Evolutionary conservation across 1,140 invertebrate genomes (phyloP), one percentile per base, ranked within the genome.

Genomic region (Zaprionus nigranus): DNA sequence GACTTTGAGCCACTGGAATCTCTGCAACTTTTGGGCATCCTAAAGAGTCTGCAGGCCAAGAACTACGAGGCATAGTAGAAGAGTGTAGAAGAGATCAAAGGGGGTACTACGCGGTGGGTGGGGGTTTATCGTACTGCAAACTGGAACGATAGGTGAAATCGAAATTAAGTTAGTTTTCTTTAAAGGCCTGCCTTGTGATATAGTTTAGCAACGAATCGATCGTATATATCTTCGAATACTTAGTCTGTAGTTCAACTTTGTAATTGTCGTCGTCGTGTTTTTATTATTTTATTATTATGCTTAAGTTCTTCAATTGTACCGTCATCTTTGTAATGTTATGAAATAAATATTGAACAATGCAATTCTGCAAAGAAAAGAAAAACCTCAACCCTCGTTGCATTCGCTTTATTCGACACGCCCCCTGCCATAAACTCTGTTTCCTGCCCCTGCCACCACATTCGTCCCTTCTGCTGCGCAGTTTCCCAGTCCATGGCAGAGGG

Each of bases 1-100:
- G 90, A 92, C 54, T 92, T 92, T 20, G 90, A 92, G 66, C 91
- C 90, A 0, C 63, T 92, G 17, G 90, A 92, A 46, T 92, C 90
- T 3, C 67, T 92, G 60, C 90, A 92, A 49, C 59, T 92, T 62
- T 54, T 92, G 64, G 90, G 90, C 65, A 92, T 92, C 46, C 75
- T 92, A 1, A 87, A 87, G 57, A 84, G 79, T 59, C 74, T 92
- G 53, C 90, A 92, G 62, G 81, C 87, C 40, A 87, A 82, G 57
- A 78, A 63, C 64, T 87, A 77, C 46, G 86, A 92, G 65, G 75
- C 81, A n/a, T 91, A 79, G 20, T 15, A 9, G 34, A 0, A 40
- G 34, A 15, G 0, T 34, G 30, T 34, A 3, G 24, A 54, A 28
- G 12, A 12, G 15, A 15, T 26, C 9, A 34, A 11, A 34, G 49